These are phyloP conservation scores for Nothura maculosa DNA, from an alignment of 2,797 vertebrate genomes.

Conservation along the genomic window DNA sequence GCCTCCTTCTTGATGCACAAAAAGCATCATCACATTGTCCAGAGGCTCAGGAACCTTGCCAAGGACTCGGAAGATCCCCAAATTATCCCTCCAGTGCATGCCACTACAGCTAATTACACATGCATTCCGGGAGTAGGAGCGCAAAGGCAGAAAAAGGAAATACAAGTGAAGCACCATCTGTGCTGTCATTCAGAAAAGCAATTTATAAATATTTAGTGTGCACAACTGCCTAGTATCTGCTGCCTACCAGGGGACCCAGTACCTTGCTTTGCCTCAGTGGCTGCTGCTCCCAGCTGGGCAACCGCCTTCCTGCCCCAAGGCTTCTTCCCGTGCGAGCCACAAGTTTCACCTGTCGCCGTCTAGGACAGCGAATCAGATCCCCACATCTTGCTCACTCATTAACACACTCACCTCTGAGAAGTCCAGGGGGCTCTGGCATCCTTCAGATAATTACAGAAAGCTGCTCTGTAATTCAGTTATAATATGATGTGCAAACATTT, in stretches of 20 bases:
- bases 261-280: neutral
- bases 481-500: neutral
- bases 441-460: neutral
- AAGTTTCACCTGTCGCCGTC: neutral
- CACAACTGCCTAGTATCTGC: neutral
- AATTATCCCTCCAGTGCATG: neutral
- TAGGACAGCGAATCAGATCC: neutral
- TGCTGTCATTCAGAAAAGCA: neutral
- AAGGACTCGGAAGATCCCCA: neutral
- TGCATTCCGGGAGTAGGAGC: neutral
- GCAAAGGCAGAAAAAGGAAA: neutral
- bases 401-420: neutral
- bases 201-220: neutral
- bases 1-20: accelerated
- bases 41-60: neutral
- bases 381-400: neutral
- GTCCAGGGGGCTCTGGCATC: neutral
- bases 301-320: neutral
- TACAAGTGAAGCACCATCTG: accelerated
- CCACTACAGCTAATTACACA: neutral
- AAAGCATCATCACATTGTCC: neutral
- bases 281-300: neutral
- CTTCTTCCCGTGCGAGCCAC: neutral
- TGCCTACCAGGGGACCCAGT: accelerated
- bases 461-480: neutral